Evolutionary conservation across 2,797 vertebrate genomes (phyloP).

Genomic region (Morus bassanus): DNA sequence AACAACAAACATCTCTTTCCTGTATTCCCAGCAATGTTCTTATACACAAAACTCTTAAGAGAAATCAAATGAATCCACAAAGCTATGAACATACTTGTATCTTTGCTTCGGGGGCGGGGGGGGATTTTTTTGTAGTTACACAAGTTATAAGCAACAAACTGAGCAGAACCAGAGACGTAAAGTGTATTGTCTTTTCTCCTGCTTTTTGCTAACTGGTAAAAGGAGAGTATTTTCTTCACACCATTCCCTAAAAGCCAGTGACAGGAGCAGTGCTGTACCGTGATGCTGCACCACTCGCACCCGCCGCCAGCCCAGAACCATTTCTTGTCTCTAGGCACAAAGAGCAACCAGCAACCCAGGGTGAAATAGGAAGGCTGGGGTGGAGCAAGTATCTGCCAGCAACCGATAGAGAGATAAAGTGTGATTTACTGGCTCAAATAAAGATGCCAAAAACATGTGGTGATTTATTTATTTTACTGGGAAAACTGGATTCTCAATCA

Average conservation of each 20-base stretch:
- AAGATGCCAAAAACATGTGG: background rate
- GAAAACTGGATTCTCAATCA: slow-evolving; percentile 32
- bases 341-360: background rate
- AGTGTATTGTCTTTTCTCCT: background rate
- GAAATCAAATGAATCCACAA: background rate
- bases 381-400: background rate
- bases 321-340: background rate
- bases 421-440: slow-evolving; percentile 53
- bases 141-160: background rate
- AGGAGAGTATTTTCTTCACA: background rate
- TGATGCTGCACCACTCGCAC: background rate
- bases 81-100: accelerated
- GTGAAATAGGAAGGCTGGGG: background rate
- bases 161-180: background rate
- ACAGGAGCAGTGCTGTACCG: background rate
- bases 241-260: background rate
- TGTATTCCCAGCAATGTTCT: background rate
- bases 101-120: background rate
- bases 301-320: background rate
- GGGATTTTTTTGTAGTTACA: background rate
- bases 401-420: background rate
- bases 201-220: background rate
- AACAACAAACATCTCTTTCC: background rate
- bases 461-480: slow-evolving; percentile 39
- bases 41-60: background rate